Evolutionary conservation across 2,888 invertebrate genomes (phyloP).

Genomic region (Noctua janthe): DNA sequence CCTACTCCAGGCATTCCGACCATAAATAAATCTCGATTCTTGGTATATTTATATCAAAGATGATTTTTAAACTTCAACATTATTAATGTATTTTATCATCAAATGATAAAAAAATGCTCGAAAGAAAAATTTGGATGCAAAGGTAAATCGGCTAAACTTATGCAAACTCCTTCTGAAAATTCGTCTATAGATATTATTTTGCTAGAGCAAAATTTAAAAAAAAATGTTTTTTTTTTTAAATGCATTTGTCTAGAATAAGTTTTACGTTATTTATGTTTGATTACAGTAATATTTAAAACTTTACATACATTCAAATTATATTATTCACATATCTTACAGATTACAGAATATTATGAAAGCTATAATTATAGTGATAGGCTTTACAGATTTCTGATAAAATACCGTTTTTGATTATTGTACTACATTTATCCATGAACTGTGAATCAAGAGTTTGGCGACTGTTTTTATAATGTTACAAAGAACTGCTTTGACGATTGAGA

Average conservation of each 20-base stretch:
- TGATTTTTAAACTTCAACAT: constrained; percentile 17
- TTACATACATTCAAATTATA: constrained; percentile 44
- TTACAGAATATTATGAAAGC: constrained; percentile 47
- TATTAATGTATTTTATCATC: constrained; percentile 7
- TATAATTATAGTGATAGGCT: constrained; percentile 47
- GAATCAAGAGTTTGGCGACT: constrained; percentile 28
- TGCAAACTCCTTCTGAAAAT: constrained; percentile 10
- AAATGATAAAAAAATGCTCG: not conserved
- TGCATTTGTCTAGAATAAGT: constrained; percentile 52
- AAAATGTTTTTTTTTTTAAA: constrained; percentile 32
- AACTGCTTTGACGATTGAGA: constrained; percentile 50
- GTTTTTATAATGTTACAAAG: constrained; percentile 37
- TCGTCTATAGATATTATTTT: constrained; percentile 31
- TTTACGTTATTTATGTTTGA: constrained; percentile 53
- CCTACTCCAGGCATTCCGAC: constrained; percentile 22
- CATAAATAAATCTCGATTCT: constrained; percentile 13
- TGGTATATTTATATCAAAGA: constrained; percentile 11
- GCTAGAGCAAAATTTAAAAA: constrained; percentile 19
- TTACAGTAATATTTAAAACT: constrained; percentile 30
- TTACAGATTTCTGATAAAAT: constrained; percentile 43
- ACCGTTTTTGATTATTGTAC: constrained; percentile 40
- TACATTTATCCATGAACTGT: constrained; percentile 31
- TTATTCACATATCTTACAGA: constrained; percentile 58
- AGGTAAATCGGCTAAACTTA: not conserved
- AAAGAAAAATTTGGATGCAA: not conserved